A percentile compares a stretch with the other conserved stretches of the same genome.
Conservation (phyloP, 2,888 invertebrate species). For the Lingula anatina region DNA sequence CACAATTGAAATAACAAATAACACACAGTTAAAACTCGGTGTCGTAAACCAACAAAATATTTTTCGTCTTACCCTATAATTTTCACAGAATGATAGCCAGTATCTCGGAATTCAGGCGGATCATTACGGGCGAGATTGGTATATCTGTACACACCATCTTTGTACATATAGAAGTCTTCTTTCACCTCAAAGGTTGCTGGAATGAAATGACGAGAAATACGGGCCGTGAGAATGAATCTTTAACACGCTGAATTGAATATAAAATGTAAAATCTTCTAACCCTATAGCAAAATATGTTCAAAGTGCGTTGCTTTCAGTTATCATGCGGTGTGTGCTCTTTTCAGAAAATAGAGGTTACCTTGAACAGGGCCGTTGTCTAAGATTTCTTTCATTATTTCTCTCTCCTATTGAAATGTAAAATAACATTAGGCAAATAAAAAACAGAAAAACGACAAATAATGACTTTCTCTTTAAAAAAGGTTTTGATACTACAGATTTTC, state of each 20-base stretch:
- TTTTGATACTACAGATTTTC: no score
- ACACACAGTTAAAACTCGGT: no score
- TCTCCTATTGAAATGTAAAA: slow-evolving; percentile 44
- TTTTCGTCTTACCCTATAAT: slow-evolving; percentile 74
- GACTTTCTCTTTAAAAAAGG: no score
- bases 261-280: no score
- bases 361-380: slow-evolving; percentile 87
- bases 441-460: background rate
- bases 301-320: no score
- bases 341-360: no score
- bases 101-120: slow-evolving; percentile 54
- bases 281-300: no score
- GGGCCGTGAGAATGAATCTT: no score
- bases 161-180: slow-evolving; percentile 89
- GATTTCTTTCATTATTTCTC: slow-evolving; percentile 89
- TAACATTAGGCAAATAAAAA: background rate
- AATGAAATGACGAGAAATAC: slow-evolving; percentile 11
- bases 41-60: no score
- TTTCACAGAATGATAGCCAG: slow-evolving; percentile 82
- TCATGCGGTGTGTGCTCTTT: no score
- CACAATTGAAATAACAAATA: no score
- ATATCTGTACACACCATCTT: slow-evolving; percentile 69
- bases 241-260: no score
- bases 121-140: slow-evolving; percentile 44
- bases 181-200: slow-evolving; percentile 76